Percentiles rank a stretch among this genome's conserved stretches.
phyloP scores from a whole-genome alignment of 2,888 invertebrate genomes.

The Dichetophora obliterata region DNA sequence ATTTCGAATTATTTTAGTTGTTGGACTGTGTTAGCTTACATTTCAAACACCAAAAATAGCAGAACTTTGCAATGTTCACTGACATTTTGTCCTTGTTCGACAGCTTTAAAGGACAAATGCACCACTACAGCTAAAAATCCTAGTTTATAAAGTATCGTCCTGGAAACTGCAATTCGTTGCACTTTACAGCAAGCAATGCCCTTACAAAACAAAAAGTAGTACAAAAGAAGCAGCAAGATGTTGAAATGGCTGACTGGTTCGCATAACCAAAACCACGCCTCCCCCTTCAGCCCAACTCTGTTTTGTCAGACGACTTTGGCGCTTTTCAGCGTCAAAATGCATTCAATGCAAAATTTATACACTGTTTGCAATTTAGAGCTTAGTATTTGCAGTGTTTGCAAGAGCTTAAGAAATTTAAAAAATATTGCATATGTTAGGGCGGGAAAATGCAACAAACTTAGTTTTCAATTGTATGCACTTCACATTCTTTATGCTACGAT shows the following conservation, averaged over 20 bases:
- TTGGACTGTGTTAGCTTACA: no score
- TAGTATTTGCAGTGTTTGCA: background rate
- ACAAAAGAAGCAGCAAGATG: background rate
- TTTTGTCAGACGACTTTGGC: background rate
- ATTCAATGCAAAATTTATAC: conserved; percentile 26
- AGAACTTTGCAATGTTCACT: conserved; percentile 1
- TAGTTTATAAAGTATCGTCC: background rate
- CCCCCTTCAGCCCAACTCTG: background rate
- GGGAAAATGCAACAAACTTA: background rate
- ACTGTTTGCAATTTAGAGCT: background rate
- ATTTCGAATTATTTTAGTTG: no score
- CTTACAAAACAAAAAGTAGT: no score
- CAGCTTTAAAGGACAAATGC: conserved; percentile 21
- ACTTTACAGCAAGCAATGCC: conserved; percentile 12
- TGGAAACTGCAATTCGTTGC: conserved; percentile 34
- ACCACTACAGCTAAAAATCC: background rate
- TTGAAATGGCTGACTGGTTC: background rate
- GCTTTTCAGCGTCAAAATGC: background rate
- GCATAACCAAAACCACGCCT: no score
- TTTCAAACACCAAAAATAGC: background rate
- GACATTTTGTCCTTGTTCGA: conserved; percentile 18
- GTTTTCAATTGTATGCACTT: conserved; percentile 16
- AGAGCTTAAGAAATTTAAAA: background rate
- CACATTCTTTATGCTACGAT: background rate
- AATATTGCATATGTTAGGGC: conserved; percentile 7